These are phyloP conservation scores for Epinotia brunnichana DNA, from an alignment of 2,888 invertebrate genomes.

Conservation along the genomic window DNA sequence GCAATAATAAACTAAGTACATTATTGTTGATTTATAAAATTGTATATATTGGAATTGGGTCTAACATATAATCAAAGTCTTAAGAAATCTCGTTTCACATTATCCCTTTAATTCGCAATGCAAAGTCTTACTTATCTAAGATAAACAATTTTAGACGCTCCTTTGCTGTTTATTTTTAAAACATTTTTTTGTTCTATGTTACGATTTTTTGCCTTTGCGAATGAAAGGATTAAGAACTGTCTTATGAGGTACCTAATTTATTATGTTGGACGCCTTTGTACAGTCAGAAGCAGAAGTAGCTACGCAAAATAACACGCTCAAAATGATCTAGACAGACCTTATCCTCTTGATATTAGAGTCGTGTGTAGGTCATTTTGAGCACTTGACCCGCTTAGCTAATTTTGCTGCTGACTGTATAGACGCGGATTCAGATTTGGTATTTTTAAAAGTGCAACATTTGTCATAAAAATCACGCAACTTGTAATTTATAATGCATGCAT, in stretches of 20 bases:
- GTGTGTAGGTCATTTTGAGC: no score
- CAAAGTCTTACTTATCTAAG: no score
- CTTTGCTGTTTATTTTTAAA: no score
- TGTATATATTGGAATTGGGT: neutral
- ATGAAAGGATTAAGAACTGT: neutral
- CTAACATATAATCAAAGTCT: neutral
- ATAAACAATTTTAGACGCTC: no score
- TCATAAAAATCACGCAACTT: neutral
- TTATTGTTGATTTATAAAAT: neutral
- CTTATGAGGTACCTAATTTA: neutral
- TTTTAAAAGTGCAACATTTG: neutral
- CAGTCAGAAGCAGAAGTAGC: no score
- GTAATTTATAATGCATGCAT: slow-evolving; percentile 13
- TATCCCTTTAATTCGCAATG: neutral
- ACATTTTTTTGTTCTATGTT: no score
- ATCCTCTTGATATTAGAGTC: no score
- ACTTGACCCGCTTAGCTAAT: no score
- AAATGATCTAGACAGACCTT: no score
- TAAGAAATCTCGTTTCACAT: neutral
- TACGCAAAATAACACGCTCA: no score
- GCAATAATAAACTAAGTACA: slow-evolving; percentile 29
- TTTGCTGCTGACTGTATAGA: no score
- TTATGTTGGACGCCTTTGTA: neutral
- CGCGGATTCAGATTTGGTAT: neutral
- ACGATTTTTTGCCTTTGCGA: no score